A percentile compares a stretch with the other conserved stretches of the same genome.
Conservation (phyloP, 1,140 invertebrate genomes). For the Drosophila funebris region DNA sequence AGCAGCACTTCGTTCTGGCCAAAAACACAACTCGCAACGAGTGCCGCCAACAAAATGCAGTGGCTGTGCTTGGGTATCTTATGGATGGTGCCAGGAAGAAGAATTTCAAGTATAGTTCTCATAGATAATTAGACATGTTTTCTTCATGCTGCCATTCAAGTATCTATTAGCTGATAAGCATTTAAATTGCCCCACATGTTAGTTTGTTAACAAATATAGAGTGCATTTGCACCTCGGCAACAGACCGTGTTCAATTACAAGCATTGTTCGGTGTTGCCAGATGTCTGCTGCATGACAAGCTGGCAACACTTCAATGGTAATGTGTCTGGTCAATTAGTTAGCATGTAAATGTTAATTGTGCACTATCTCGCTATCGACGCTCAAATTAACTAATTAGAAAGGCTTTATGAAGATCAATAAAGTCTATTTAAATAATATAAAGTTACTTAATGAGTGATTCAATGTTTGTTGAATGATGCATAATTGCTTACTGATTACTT, state of each 20-base stretch:
- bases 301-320: background rate
- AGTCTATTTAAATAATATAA: too few species aligned
- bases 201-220: background rate
- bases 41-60: background rate
- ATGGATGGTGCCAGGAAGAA: background rate
- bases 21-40: background rate
- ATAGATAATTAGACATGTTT: constrained; percentile 8
- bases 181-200: background rate
- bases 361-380: background rate
- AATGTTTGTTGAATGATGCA: too few species aligned
- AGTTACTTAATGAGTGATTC: too few species aligned
- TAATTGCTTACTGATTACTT: too few species aligned
- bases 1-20: constrained; percentile 34
- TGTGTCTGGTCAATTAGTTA: background rate
- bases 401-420: background rate
- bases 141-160: background rate
- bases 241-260: background rate
- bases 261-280: background rate
- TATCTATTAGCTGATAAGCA: constrained; percentile 12
- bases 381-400: background rate
- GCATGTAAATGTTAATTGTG: background rate
- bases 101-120: constrained; percentile 7
- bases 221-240: background rate
- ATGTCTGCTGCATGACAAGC: background rate
- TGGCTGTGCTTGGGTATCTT: background rate